These are phyloP conservation scores for Acromyrmex echinatior DNA, from an alignment of 1,140 invertebrate species.

Conservation along the genomic window DNA sequence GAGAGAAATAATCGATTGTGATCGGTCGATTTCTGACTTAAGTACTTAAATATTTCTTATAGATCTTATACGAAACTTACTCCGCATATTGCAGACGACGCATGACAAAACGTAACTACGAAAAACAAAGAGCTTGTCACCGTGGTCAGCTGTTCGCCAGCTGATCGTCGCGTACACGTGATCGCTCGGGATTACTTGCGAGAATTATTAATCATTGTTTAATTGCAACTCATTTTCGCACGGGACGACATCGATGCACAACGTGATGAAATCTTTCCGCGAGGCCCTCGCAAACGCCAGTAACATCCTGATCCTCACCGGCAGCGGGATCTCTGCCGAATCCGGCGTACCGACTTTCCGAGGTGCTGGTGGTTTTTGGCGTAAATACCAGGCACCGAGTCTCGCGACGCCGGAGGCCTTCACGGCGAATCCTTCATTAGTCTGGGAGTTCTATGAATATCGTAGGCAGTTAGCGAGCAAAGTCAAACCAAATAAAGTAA, in stretches of 20 bases:
- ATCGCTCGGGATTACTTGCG: slow-evolving; percentile 35
- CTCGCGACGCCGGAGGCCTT: slow-evolving; percentile 91
- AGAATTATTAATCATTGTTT: slow-evolving; percentile 25
- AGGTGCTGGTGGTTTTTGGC: slow-evolving; percentile 92
- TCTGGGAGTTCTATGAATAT: slow-evolving; percentile 94
- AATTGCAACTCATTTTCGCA: not conserved
- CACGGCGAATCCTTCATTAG: slow-evolving; percentile 89
- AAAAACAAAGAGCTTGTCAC: not conserved
- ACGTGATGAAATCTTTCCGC: slow-evolving; percentile 87
- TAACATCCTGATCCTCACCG: slow-evolving; percentile 91
- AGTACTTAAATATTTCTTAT: no score
- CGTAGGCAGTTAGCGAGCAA: slow-evolving; percentile 89
- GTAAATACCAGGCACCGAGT: slow-evolving; percentile 89
- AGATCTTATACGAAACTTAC: no score
- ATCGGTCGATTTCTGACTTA: no score
- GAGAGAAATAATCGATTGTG: no score
- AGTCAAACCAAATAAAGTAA: slow-evolving; percentile 90
- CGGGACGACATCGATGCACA: slow-evolving; percentile 59
- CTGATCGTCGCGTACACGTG: slow-evolving; percentile 13
- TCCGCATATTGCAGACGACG: no score
- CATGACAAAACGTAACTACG: no score
- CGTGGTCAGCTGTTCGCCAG: slow-evolving; percentile 36
- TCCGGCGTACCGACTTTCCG: slow-evolving; percentile 94
- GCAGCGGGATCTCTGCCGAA: slow-evolving; percentile 93
- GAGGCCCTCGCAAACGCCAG: slow-evolving; percentile 87